Base-by-base conservation (phyloP, 1,140 invertebrate species). In the Musca vetustissima region DNA sequence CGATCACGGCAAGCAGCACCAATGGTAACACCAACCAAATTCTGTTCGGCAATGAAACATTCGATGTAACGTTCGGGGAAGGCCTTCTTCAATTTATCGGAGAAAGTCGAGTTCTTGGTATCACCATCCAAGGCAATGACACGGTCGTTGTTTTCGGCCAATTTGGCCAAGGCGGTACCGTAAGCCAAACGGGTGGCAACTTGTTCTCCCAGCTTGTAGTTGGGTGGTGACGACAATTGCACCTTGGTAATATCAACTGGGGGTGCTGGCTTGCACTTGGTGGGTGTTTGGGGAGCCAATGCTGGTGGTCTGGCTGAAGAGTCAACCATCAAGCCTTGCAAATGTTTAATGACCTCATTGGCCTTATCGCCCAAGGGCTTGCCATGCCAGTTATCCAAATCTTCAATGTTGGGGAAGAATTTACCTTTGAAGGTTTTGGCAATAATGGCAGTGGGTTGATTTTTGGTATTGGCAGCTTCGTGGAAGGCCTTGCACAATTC, bases 31-130 rank as follows among this genome's bases (percentile, higher is more conserved):
- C 97, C 97, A 73, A 98, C 94, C 73, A 98, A 83, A 85, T 98
- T 99, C 86, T 99, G 98, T 83, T 99, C 98, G 66, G 98, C 98
- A 79, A 99, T 99, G 85, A 93, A 99, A 83, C 98, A 98, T 85
- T 99, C 97, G 68, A 99, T 90, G 83, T 95, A 98, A 72, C 95
- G 90, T 50, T 87, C 85, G 0, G 89, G 85, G 81, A 90, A 90
- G 1, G 91, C 89, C 66, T 90, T 88, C 78, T 92, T 92, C 57
- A 99, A 89, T 81, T 96, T 97, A 66, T 97, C 93, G 19, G 97
- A 93, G 83, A 91, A 99, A 0, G 98, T 99, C 0, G 97, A 99
- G 83, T 99, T 99, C 84, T 98, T 99, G 36, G 96, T 98, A 81
- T 99, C 98, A 61, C 93, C 96, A 83, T 98, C 97, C 59, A 98